Conservation (phyloP, 2,113 vertebrate species). For the Bolborhynchus lineola region DNA sequence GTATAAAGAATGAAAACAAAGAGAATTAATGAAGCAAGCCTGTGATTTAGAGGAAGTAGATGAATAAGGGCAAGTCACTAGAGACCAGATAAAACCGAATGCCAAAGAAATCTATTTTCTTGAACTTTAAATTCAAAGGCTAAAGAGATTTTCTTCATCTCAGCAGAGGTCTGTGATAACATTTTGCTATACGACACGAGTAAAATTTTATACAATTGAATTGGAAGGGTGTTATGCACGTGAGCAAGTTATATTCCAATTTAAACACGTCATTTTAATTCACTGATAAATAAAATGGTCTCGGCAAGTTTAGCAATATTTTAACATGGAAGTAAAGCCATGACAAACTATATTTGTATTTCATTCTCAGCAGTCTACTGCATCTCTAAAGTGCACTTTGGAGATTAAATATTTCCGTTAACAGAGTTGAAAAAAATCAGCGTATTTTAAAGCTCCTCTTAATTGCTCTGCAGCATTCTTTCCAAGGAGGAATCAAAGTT, state of each 20-base stretch:
- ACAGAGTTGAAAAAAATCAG: neutral
- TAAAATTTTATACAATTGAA: neutral
- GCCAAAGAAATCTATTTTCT: neutral
- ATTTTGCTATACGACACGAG: neutral
- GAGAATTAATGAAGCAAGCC: neutral
- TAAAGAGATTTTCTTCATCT: neutral
- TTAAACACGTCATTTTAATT: conserved; percentile 2
- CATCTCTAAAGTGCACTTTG: neutral
- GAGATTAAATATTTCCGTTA: neutral
- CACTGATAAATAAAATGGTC: neutral
- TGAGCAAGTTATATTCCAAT: neutral
- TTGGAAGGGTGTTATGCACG: neutral
- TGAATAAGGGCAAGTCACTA: conserved; percentile 28
- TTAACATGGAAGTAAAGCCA: neutral
- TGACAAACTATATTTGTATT: neutral
- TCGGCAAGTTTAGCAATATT: neutral
- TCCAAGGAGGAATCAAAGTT: neutral
- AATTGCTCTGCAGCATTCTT: neutral
- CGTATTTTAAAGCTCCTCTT: neutral
- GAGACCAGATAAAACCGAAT: conserved; percentile 7
- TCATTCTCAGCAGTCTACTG: neutral
- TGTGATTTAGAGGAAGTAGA: conserved; percentile 10
- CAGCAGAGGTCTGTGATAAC: neutral
- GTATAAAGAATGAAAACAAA: neutral
- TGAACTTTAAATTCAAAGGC: conserved; percentile 23